Evolutionary conservation across 1,140 invertebrate species (phyloP).

Genomic region (Coenobita brevimanus): DNA sequence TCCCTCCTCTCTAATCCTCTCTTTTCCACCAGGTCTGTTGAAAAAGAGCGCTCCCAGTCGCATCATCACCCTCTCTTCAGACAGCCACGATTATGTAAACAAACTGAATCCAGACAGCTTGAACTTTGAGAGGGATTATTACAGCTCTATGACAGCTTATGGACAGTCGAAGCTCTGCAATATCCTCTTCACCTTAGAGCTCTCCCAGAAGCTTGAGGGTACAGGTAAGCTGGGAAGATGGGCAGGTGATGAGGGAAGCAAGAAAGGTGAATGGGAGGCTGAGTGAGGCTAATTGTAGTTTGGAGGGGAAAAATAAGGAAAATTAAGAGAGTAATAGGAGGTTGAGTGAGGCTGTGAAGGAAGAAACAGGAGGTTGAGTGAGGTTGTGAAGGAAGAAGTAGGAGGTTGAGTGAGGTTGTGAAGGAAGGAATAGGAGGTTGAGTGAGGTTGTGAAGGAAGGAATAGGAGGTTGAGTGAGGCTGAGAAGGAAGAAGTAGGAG

Average conservation of each 20-base stretch:
- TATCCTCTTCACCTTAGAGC: constrained; percentile 86
- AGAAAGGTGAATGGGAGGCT: not conserved
- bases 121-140: constrained; percentile 52
- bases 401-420: too few relatives aligned
- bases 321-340: not conserved
- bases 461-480: not conserved
- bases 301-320: not conserved
- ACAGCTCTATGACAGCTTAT: constrained; percentile 78
- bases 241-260: not conserved
- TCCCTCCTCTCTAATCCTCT: too few relatives aligned
- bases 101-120: constrained; percentile 47
- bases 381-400: not conserved
- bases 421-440: too few relatives aligned
- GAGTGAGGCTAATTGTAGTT: not conserved
- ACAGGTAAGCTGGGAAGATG: constrained; percentile 9
- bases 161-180: constrained; percentile 92
- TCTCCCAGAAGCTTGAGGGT: constrained; percentile 82
- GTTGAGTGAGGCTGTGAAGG: not conserved
- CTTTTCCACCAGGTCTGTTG: not conserved
- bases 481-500: not conserved
- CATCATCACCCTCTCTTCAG: constrained; percentile 75
- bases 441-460: too few relatives aligned
- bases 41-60: constrained; percentile 72
- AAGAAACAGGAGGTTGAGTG: too few relatives aligned
- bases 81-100: constrained; percentile 70